Percentiles rank a stretch among this genome's conserved stretches.
Conservation (phyloP, 1,140 invertebrate genomes). For the Bombus haemorrhoidalis region DNA sequence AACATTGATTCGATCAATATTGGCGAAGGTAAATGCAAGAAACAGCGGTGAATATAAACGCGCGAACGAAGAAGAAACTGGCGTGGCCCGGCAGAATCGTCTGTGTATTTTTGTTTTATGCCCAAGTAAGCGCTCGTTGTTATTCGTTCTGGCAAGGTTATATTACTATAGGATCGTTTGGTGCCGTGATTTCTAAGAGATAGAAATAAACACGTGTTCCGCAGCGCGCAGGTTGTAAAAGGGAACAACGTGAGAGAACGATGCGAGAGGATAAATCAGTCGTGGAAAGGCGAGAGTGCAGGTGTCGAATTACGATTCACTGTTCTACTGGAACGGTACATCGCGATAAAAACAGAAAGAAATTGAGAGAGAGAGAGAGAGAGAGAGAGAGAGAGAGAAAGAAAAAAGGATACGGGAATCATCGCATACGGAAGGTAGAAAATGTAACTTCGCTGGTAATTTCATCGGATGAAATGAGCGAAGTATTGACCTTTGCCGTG, state of each 20-base stretch:
- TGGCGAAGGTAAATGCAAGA: constrained; percentile 13
- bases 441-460: not conserved
- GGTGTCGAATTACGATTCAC: constrained; percentile 33
- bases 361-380: not conserved
- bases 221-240: not conserved
- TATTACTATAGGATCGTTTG: not conserved
- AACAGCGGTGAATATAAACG: constrained; percentile 1
- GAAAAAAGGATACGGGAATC: not conserved
- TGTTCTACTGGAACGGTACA: constrained; percentile 1
- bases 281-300: not conserved
- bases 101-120: constrained; percentile 2
- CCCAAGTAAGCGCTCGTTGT: not conserved
- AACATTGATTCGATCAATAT: constrained; percentile 31
- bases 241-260: not conserved
- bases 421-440: not conserved
- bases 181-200: not conserved
- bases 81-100: no score
- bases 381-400: not conserved
- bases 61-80: not conserved
- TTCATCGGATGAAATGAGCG: constrained; percentile 21
- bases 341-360: not conserved
- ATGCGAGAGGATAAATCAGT: not conserved
- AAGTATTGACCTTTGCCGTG: constrained; percentile 33
- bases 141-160: no score
- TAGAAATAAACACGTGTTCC: not conserved